These are phyloP conservation scores for Pseudorectes ferrugineus DNA, from an alignment of 2,113 vertebrate genomes.

Conservation along the genomic window DNA sequence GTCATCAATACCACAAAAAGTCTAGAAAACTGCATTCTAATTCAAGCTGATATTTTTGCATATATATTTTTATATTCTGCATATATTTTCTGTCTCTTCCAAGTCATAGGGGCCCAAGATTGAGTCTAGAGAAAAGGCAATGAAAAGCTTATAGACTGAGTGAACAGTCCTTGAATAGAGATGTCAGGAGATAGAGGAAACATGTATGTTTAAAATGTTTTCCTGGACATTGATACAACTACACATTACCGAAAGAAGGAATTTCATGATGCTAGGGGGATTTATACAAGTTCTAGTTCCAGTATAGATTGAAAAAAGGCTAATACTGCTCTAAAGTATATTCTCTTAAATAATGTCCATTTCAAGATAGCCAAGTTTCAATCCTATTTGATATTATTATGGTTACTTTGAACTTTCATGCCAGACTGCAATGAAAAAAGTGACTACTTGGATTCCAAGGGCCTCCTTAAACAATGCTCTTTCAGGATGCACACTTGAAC, in stretches of 20 bases:
- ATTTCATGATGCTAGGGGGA: neutral
- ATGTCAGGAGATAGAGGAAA: neutral
- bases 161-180: neutral
- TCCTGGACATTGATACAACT: neutral
- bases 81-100: neutral
- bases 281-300: neutral
- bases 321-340: neutral
- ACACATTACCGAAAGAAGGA: neutral
- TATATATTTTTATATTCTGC: neutral
- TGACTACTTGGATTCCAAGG: neutral
- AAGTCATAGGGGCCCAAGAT: neutral
- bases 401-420: neutral
- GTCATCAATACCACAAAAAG: neutral
- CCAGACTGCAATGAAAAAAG: fast-evolving
- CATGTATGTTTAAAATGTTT: neutral
- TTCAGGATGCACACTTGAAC: neutral
- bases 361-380: neutral
- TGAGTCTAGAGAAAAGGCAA: neutral
- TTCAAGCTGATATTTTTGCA: neutral
- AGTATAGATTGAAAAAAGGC: neutral
- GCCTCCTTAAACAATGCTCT: neutral
- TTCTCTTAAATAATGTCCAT: neutral
- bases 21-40: neutral
- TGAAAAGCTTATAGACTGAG: neutral
- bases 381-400: neutral